Evolutionary conservation across 2,888 invertebrate species (phyloP).

Genomic region (Plutella xylostella): DNA sequence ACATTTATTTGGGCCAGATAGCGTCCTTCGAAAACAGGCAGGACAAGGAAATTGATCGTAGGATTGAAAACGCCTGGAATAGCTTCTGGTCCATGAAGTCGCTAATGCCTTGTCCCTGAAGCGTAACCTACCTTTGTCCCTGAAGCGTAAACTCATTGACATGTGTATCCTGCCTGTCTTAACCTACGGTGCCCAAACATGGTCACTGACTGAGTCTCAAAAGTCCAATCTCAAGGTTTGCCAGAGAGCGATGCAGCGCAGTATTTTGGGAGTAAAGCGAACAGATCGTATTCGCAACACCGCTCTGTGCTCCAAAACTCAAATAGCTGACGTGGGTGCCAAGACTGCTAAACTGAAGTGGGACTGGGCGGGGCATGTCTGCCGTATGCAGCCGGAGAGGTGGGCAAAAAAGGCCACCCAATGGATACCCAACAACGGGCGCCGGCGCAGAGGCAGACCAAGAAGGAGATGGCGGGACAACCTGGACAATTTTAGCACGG

Average conservation of each 20-base stretch:
- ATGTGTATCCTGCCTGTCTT: no score
- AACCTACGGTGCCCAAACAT: not conserved
- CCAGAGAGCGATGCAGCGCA: conserved; percentile 32
- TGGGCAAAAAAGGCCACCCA: no score
- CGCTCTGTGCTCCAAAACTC: not conserved
- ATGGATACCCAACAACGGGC: not conserved
- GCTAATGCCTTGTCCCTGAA: no score
- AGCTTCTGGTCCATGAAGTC: not conserved
- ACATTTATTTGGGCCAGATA: not conserved
- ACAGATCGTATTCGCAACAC: no score
- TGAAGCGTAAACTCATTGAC: not conserved
- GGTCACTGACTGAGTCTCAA: not conserved
- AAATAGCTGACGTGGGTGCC: not conserved
- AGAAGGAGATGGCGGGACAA: not conserved
- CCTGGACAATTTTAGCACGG: not conserved
- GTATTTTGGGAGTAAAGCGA: no score
- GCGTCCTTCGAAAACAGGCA: not conserved
- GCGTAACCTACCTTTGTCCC: not conserved
- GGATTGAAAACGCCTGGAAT: not conserved
- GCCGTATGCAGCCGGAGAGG: not conserved
- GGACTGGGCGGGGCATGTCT: not conserved
- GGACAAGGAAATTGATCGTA: not conserved
- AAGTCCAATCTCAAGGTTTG: not conserved
- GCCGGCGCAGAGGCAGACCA: not conserved
- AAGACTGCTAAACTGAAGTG: not conserved